Evolutionary conservation across 2,113 vertebrate species (phyloP).

Genomic region (Ammodytes dubius): DNA sequence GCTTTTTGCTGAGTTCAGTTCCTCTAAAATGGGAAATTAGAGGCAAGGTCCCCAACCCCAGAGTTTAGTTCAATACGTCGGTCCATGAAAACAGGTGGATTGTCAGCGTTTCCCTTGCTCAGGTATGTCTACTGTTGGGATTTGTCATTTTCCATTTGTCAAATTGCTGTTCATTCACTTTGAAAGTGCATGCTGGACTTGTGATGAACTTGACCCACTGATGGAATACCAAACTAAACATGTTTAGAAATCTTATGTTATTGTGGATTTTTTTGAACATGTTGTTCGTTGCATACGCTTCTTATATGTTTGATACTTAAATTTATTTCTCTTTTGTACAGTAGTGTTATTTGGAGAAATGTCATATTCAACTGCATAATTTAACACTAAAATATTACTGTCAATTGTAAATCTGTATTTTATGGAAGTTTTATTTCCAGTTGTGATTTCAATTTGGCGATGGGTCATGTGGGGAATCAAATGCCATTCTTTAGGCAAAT

Average conservation of each 20-base stretch:
- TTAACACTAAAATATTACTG: slow-evolving; percentile 10
- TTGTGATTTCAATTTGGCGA: slow-evolving; percentile 13
- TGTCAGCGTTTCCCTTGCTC: slow-evolving; percentile 60
- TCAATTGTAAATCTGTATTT: slow-evolving; percentile 6
- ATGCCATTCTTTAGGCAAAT: not conserved
- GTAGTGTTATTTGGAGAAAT: not conserved
- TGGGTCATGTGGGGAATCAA: not conserved
- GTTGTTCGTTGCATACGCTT: not conserved
- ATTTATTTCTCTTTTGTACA: not conserved
- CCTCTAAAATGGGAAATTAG: slow-evolving; percentile 77
- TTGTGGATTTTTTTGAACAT: not conserved
- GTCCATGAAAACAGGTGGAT: slow-evolving; percentile 56
- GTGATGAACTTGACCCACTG: slow-evolving; percentile 11
- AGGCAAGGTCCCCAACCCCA: slow-evolving; percentile 74
- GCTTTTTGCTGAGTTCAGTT: slow-evolving; percentile 85
- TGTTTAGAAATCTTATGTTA: not conserved
- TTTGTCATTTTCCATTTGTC: slow-evolving; percentile 60
- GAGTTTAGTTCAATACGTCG: slow-evolving; percentile 75
- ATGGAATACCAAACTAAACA: not conserved
- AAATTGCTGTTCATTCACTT: slow-evolving; percentile 39
- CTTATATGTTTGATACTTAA: not conserved
- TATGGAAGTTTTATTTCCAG: not conserved
- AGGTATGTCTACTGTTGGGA: slow-evolving; percentile 67
- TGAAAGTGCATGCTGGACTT: not conserved
- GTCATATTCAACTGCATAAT: slow-evolving; percentile 26